These are phyloP conservation scores for Xiphorhynchus elegans DNA, from an alignment of 2,113 vertebrate genomes.

Conservation along the genomic window DNA sequence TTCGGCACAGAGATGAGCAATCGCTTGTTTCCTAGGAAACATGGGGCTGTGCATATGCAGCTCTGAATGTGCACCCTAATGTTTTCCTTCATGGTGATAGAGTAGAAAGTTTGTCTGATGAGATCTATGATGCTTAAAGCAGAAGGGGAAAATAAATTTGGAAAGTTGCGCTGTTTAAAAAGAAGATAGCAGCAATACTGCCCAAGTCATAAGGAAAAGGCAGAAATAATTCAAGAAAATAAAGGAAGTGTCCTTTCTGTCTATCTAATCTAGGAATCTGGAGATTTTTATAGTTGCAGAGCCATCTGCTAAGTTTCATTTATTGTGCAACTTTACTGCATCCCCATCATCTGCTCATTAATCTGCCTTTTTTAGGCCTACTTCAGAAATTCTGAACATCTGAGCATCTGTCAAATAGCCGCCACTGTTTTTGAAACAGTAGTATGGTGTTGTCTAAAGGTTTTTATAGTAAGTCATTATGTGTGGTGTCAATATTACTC, in stretches of 20 bases:
- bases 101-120: conserved; percentile 44
- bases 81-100: conserved; percentile 41
- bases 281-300: conserved; percentile 53
- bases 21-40: conserved; percentile 74
- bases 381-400: conserved; percentile 27
- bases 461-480: neutral
- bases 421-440: neutral
- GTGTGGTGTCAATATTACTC: accelerated
- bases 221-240: conserved; percentile 47
- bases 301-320: conserved; percentile 62
- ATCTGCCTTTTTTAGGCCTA: conserved; percentile 50
- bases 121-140: conserved; percentile 57
- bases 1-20: conserved; percentile 59
- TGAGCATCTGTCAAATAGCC: conserved; percentile 47
- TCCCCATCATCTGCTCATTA: conserved; percentile 46
- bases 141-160: conserved; percentile 48
- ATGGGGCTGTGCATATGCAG: conserved; percentile 48
- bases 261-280: conserved; percentile 6
- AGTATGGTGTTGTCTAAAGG: neutral
- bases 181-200: neutral
- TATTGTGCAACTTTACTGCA: conserved; percentile 47
- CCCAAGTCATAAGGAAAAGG: conserved; percentile 18
- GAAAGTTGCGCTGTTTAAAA: conserved; percentile 18
- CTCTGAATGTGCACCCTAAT: conserved; percentile 20
- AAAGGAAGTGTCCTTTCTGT: conserved; percentile 28